Evolutionary conservation across 2,888 invertebrate genomes (phyloP), one percentile per base, ranked within the genome.

Genomic region (Perithous albicinctus): DNA sequence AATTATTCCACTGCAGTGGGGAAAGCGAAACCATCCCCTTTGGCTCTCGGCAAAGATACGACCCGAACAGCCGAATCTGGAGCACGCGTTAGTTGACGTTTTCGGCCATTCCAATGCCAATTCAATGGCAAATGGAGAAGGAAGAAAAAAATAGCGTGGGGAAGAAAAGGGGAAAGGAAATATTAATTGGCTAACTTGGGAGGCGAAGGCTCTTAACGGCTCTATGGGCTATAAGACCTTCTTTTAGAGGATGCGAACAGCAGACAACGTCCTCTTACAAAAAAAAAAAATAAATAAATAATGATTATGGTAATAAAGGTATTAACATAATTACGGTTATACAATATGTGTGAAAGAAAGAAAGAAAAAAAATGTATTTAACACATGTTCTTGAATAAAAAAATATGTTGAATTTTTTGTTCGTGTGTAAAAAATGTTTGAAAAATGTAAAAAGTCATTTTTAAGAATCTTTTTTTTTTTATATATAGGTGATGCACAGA

Each of bases 1-100:
- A 88, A 87, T 86, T 86, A 87, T 87, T 83, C 77, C 29, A 67
- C 26, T 67, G 32, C 29, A 51, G 59, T 61, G 51, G 18, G 15
- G 35, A 26, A 38, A n/a, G 29, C 1, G 20, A 69, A 56, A 46
- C 54, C 43, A 56, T 64, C 56, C n/a, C 48, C 48, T 75, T 8
- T 63, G 15, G 64, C 48, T 12, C 43, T 69, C 38, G 26, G 6
- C 63, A 32, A 35, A n/a, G 26, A 20, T 72, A 59, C 59, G 48
- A 46, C 59, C 41, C 54, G 20, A 1, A 29, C 15, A 20, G 54
- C 38, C 32, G 48, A 10, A 61, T 73, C 38, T n/a, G 38, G 35
- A 54, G 48, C 46, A 35, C 63, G 41, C 59, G 56, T 66, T 15
- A 20, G 73, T 59, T 23, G 67, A 38, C 59, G 46, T 67, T 67